Base-by-base conservation (phyloP, 1,140 invertebrate species). In the Planococcus citri region DNA sequence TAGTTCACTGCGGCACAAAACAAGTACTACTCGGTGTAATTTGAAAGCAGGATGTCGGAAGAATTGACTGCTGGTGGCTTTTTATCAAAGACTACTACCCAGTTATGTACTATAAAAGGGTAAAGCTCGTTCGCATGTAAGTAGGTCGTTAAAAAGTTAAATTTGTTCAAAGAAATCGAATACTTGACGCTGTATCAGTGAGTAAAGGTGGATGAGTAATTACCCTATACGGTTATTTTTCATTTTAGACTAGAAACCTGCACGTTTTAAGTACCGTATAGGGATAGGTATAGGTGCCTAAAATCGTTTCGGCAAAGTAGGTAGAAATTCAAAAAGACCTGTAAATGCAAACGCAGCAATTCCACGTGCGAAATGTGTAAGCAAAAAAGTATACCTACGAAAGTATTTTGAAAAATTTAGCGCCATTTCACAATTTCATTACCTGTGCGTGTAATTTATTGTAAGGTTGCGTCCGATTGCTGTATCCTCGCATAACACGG, bases 371-470 rank as follows among this genome's bases (percentile, higher is more conserved):
- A n/a, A n/a, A 12, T 33, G 29, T 33, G 29, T 33, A 33, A 33
- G 29, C 29, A 12, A 33, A n/a, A n/a, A n/a, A n/a, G n/a, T n/a
- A n/a, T n/a, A n/a, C n/a, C n/a, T n/a, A n/a, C n/a, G n/a, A n/a
- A n/a, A n/a, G n/a, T n/a, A n/a, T n/a, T n/a, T n/a, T n/a, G n/a
- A n/a, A n/a, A n/a, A n/a, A n/a, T n/a, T n/a, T n/a, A n/a, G n/a
- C n/a, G n/a, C n/a, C n/a, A n/a, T 22, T 27, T 64, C 10, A 64
- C 10, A 64, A 64, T 64, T 64, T 22, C 25, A 64, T 64, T 64
- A 64, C 60, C 60, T 64, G 60, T 64, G 60, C 60, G 60, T 64
- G 60, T 27, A 64, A 64, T 64, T 64, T 64, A 64, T 64, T 64
- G 60, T 64, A 64, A 24, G 60, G 60, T 64, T 64, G 60, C 60